Base-by-base conservation (phyloP, 2,888 invertebrate genomes). In the Cosmia pyralina region DNA sequence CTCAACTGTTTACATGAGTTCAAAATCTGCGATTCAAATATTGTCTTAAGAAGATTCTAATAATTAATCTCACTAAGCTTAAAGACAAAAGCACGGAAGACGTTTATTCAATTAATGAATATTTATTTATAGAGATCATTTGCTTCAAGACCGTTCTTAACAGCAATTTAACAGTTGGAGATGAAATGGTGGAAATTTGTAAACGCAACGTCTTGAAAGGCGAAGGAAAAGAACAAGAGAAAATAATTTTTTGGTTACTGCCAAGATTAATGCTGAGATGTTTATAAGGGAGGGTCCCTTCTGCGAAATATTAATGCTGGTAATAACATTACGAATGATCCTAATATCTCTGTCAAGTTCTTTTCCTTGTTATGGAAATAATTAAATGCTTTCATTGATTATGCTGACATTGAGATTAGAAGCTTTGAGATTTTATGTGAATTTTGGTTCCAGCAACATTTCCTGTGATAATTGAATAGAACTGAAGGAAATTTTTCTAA, bases 11-110 rank as follows among this genome's bases (percentile, higher is more conserved):
- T 79, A 81, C 62, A 53, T 7, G 19, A 67, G 38, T 44, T 52
- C 48, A 66, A 72, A 77, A 85, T 83, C 71, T 85, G 82, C 50
- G 65, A 85, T 83, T 82, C 80, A 80, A 85, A 85, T 83, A 75
- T 67, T 75, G 60, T 22, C 38, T 50, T 69, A 79, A 67, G 72
- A 65, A 71, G 75, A 76, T 78, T 67, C 71, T 68, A 69, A 67
- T 83, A 78, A 83, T 79, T 79, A 79, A 77, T 85, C 77, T 76
- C 52, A 44, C 65, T 66, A 73, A 83, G 63, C 57, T 19, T 73
- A 46, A n/a, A 72, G 48, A 79, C 81, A 78, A 72, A 79, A 62
- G 67, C 55, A 57, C 48, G 69, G 55, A 75, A 70, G 44, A 48
- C 75, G 70, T 81, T 81, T 75, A 75, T 82, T 72, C 59, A 75